Evolutionary conservation across 2,888 invertebrate genomes (phyloP).

Genomic region (Hydroisotoma schaefferi): DNA sequence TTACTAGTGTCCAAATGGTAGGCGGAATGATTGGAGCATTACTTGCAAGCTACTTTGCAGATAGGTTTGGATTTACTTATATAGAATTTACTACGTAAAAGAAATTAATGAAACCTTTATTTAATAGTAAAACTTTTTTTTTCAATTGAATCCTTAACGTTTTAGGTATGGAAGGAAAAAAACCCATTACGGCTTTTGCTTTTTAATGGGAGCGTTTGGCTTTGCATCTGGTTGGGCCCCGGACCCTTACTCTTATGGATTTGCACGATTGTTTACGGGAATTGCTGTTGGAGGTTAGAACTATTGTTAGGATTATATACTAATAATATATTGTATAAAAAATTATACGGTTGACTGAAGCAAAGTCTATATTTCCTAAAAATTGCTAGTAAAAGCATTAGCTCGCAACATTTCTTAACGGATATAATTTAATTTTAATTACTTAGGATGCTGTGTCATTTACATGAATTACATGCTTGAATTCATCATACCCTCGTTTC

Average conservation of each 20-base stretch:
- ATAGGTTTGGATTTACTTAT: no score
- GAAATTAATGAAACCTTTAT: no score
- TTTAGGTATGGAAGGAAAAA: conserved; percentile 41
- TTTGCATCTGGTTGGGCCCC: conserved; percentile 36
- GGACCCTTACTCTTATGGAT: conserved; percentile 32
- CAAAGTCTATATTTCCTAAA: background rate
- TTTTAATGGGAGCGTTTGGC: conserved; percentile 34
- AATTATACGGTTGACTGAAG: no score
- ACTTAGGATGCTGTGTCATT: conserved; percentile 36
- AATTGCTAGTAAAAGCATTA: no score
- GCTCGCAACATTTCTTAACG: no score
- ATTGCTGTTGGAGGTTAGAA: conserved; percentile 36
- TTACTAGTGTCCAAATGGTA: conserved; percentile 38
- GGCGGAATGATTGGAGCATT: conserved; percentile 31
- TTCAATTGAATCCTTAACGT: conserved; percentile 17
- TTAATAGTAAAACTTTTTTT: no score
- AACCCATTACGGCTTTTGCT: conserved; percentile 35
- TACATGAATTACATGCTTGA: conserved; percentile 44
- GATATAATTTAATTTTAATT: no score
- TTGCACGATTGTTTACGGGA: conserved; percentile 34
- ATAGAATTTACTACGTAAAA: no score
- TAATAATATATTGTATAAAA: background rate
- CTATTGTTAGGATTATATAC: background rate
- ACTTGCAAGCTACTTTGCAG: conserved; percentile 29
- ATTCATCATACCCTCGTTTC: conserved; percentile 39